Evolutionary conservation across 2,888 invertebrate genomes (phyloP).

Genomic region (Cyaniris semiargus): DNA sequence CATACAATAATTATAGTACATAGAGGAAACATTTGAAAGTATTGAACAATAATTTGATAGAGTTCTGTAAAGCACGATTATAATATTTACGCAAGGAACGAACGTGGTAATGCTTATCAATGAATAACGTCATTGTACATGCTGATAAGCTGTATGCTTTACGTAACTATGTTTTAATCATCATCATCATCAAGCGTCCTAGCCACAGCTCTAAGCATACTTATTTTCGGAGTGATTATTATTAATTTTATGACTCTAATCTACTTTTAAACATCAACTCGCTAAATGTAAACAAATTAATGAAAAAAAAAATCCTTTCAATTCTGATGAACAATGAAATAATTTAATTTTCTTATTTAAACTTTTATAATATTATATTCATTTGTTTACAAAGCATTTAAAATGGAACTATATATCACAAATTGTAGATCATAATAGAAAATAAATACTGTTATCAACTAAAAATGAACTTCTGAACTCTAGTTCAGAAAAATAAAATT

Average conservation of each 20-base stretch:
- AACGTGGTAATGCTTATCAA: conserved; percentile 5
- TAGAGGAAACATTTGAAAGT: background rate
- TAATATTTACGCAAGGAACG: background rate
- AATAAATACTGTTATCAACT: background rate
- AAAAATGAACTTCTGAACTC: background rate
- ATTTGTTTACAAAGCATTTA: background rate
- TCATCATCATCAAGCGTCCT: background rate
- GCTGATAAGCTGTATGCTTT: background rate
- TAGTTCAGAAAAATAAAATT: background rate
- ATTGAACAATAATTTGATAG: background rate
- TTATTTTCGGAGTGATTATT: background rate
- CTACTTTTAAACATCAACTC: background rate
- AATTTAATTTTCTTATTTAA: background rate
- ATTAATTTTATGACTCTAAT: background rate
- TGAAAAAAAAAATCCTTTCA: background rate
- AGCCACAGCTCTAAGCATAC: background rate
- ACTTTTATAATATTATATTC: too few relatives aligned
- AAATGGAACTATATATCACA: background rate
- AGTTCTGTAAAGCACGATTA: background rate
- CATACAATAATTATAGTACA: background rate
- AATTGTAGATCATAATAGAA: background rate
- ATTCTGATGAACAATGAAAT: background rate
- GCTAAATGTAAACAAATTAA: background rate
- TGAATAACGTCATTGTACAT: conserved; percentile 9
- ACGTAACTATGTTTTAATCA: background rate